Evolutionary conservation across 2,888 invertebrate genomes (phyloP).

Genomic region (Ormyrus nitidulus): DNA sequence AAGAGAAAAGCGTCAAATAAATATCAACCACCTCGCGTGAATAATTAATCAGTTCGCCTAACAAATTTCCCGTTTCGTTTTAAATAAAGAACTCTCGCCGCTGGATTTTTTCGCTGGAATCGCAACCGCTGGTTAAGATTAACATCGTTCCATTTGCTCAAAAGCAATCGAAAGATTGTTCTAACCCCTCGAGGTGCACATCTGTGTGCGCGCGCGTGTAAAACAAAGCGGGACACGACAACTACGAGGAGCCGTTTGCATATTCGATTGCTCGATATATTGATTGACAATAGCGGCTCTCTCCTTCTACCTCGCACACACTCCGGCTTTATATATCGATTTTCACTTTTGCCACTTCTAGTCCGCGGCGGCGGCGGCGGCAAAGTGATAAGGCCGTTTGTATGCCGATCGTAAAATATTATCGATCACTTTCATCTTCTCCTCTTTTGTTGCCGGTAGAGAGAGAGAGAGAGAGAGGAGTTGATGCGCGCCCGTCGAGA

Average conservation of each 20-base stretch:
- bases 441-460: neutral
- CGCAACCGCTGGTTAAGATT: constrained; percentile 26
- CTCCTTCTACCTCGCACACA: constrained; percentile 24
- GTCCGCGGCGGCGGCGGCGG: neutral
- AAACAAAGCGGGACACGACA: constrained; percentile 22
- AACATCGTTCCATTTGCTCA: constrained; percentile 15
- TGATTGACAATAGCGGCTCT: constrained; percentile 38
- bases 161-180: neutral
- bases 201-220: neutral
- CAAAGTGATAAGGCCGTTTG: constrained; percentile 46
- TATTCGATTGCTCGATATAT: constrained; percentile 50
- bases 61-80: too few relatives aligned
- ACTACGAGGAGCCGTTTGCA: constrained; percentile 29
- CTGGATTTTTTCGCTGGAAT: neutral
- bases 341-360: constrained; percentile 51
- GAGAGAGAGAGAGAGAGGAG: neutral
- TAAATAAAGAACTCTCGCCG: too few relatives aligned
- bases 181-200: too few relatives aligned
- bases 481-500: neutral
- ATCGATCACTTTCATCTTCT: constrained; percentile 46
- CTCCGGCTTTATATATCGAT: constrained; percentile 33
- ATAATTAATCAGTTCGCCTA: too few relatives aligned
- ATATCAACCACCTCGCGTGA: too few relatives aligned
- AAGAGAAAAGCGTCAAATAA: too few relatives aligned
- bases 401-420: constrained; percentile 55